Base-by-base conservation (phyloP, 2,797 vertebrate genomes). In the Alcedo quadribrachys region DNA sequence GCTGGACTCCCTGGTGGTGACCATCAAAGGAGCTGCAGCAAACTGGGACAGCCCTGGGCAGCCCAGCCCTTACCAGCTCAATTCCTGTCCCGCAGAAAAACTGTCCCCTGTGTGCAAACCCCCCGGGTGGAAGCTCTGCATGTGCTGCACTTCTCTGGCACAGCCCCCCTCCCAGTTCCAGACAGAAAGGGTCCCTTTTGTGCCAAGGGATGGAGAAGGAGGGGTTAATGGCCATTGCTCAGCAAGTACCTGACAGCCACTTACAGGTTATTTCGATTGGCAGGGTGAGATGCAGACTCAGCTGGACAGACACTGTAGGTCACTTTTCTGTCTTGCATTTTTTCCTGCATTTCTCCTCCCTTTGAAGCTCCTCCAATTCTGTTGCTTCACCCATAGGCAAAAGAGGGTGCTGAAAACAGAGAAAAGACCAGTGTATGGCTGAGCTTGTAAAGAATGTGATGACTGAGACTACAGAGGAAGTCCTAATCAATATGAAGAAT, bases 371-470 rank as follows among this genome's bases (percentile, higher is more conserved):
- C 25, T 24, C 30, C 55, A 55, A 3, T 68, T 81, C 37, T 43
- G 35, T 48, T 69, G 27, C 67, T 67, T 85, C 40, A 78, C 11
- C 19, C 40, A 69, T 16, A 33, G 63, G 51, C 4, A 14, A 62
- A 79, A 35, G 27, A 76, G 3, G 24, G 13, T 58, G 58, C 33
- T 63, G 63, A 81, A 69, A 53, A 2, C 55, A 74, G 60, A 37
- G 24, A 54, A 83, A 32, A 50, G 6, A 21, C 25, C 19, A 33
- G 13, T 0, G 0, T 32, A 43, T 55, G 33, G 24, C 6, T 18
- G 1, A 37, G 40, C 11, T 85, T 62, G 71, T n/a, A 73, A 62
- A 69, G n/a, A 65, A 37, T 50, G 30, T 11, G 18, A 43, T 24
- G 15, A 46, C 33, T 73, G 60, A 71, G 33, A 48, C 50, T 17